Evolutionary conservation across 2,797 vertebrate species (phyloP), one percentile per base, ranked within the genome.

Genomic region (Denticeps clupeoides): DNA sequence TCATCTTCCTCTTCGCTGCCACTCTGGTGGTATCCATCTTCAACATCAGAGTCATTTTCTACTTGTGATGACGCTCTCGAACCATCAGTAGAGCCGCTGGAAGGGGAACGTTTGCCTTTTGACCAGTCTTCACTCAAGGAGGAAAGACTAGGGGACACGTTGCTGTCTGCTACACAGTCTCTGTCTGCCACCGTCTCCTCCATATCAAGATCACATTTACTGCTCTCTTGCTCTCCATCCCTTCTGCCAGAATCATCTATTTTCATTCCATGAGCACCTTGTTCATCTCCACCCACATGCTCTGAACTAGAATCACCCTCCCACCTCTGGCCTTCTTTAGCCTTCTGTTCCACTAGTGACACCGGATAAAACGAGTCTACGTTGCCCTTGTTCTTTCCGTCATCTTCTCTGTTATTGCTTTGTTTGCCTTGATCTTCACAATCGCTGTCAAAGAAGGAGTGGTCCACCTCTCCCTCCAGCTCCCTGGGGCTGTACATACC

Each of bases 401-500:
- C 8, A 21, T 8, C 54, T 7, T 18, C 31, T 7, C 12, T 15
- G 45, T 67, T 59, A 47, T 43, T 46, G 19, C 40, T 22, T 33
- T 28, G 7, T 7, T 41, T 37, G 26, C 5, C n/a, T n/a, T 75
- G 79, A 43, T 63, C 67, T 43, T 89, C 89, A 61, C 73, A 70
- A 62, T 92, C 92, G 59, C 93, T 95, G 65, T 98, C 93, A 51
- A 96, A 98, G 72, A 97, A 97, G 2, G 92, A 83, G 62, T 96
- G 91, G 70, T 99, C 92, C 45, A 97, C 91, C 71, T 91, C 93
- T 37, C 76, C 86, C 26, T 93, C 86, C 10, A 87, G 47, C 49
- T 92, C 88, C 65, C 78, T 80, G 22, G 84, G 85, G 7, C 1
- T 82, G 58, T 87, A 81, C 93, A 96, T 96, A 63, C 55, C 49